Conservation (phyloP, 2,113 vertebrate genomes). For the Pterocles gutturalis region DNA sequence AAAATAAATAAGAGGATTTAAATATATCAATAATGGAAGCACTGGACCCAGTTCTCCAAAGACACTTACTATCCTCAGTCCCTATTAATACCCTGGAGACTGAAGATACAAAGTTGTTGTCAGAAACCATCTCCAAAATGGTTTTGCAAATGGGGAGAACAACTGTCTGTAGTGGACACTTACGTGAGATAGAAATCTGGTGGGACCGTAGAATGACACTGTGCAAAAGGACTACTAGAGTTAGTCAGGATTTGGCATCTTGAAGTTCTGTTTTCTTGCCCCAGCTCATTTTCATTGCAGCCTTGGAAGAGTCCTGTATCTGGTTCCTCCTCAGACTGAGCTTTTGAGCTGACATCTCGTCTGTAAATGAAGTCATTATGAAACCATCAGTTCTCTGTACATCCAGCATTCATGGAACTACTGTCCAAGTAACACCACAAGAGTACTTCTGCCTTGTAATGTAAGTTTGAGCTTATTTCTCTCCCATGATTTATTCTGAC, state of each 20-base stretch:
- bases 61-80: background rate
- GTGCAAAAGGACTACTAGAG: constrained; percentile 12
- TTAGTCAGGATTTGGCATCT: constrained; percentile 49
- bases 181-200: constrained; percentile 56
- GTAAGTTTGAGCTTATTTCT: background rate
- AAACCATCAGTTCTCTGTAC: background rate
- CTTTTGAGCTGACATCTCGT: background rate
- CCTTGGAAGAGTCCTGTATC: constrained; percentile 57
- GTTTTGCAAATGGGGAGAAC: background rate
- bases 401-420: background rate
- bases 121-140: background rate
- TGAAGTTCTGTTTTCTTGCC: background rate
- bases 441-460: background rate
- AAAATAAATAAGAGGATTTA: background rate
- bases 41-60: background rate
- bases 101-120: background rate
- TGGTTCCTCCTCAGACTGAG: constrained; percentile 21
- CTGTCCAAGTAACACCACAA: background rate
- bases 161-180: background rate
- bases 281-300: constrained; percentile 27
- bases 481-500: background rate
- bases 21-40: background rate
- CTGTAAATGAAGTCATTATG: constrained; percentile 33
- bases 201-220: constrained; percentile 14
- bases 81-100: background rate